phyloP scores from a whole-genome alignment of 2,888 invertebrate species.

The Idaea straminata region DNA sequence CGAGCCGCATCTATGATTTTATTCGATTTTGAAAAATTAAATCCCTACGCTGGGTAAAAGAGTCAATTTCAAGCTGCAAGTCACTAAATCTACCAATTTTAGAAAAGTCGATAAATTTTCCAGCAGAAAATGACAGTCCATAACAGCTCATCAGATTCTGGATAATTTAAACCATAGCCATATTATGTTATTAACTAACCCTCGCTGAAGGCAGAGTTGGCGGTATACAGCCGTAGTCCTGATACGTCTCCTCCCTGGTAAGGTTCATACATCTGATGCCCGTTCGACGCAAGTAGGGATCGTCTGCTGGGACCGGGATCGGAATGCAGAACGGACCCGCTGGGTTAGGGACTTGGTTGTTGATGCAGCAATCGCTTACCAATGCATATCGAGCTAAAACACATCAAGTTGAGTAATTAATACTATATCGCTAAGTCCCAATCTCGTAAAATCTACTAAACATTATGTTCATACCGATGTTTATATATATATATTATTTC shows the following conservation, averaged over 20 bases:
- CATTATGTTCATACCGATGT: too few species aligned
- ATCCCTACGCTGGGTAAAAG: too few species aligned
- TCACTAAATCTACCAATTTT: too few species aligned
- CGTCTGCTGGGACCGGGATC: constrained; percentile 43
- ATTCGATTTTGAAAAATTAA: too few species aligned
- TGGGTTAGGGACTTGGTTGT: constrained; percentile 35
- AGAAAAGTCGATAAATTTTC: too few species aligned
- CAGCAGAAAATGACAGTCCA: too few species aligned
- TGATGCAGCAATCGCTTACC: constrained; percentile 37
- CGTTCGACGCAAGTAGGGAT: constrained; percentile 40
- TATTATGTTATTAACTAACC: constrained; percentile 24
- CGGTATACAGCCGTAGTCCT: constrained; percentile 41
- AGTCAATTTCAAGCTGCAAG: too few species aligned
- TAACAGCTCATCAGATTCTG: too few species aligned
- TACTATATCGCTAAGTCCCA: too few species aligned
- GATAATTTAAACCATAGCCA: neutral
- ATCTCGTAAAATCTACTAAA: too few species aligned
- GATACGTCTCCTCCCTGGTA: constrained; percentile 44
- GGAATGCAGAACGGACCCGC: constrained; percentile 34
- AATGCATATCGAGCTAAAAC: constrained; percentile 29
- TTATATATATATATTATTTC: too few species aligned
- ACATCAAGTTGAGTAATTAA: neutral
- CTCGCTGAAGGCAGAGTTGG: constrained; percentile 40
- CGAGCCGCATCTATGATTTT: too few species aligned
- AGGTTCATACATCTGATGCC: constrained; percentile 47